A percentile compares a stretch with the other conserved stretches of the same genome.
phyloP scores from a whole-genome alignment of 2,797 vertebrate genomes.

The Lophius americanus region DNA sequence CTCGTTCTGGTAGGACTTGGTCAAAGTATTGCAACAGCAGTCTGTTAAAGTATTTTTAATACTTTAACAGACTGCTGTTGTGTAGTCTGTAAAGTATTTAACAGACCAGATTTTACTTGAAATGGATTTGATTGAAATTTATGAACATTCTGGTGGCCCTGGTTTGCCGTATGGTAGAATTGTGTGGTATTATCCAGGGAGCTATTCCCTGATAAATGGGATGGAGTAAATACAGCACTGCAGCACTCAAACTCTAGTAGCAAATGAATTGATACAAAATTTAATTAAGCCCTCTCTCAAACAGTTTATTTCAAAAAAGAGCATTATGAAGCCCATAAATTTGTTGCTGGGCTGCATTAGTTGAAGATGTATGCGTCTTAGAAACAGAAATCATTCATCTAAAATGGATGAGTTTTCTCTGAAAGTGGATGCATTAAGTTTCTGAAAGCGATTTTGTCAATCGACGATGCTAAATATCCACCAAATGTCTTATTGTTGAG shows the following conservation, averaged over 20 bases:
- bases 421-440: slow-evolving; percentile 14
- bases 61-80: no score
- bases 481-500: slow-evolving; percentile 41
- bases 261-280: neutral
- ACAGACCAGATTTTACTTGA: no score
- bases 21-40: no score
- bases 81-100: no score
- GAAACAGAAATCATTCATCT: neutral
- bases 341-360: neutral
- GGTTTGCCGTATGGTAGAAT: neutral
- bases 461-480: slow-evolving; percentile 38
- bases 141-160: no score
- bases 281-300: neutral
- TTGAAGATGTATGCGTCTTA: neutral
- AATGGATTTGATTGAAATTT: no score
- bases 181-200: no score
- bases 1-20: no score
- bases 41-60: no score
- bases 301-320: neutral
- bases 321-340: no score
- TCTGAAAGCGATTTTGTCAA: slow-evolving; percentile 25
- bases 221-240: neutral
- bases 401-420: neutral
- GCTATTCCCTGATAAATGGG: neutral
- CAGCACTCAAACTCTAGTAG: neutral